phyloP scores from a whole-genome alignment of 1,140 invertebrate genomes.

The Panulirus ornatus region DNA sequence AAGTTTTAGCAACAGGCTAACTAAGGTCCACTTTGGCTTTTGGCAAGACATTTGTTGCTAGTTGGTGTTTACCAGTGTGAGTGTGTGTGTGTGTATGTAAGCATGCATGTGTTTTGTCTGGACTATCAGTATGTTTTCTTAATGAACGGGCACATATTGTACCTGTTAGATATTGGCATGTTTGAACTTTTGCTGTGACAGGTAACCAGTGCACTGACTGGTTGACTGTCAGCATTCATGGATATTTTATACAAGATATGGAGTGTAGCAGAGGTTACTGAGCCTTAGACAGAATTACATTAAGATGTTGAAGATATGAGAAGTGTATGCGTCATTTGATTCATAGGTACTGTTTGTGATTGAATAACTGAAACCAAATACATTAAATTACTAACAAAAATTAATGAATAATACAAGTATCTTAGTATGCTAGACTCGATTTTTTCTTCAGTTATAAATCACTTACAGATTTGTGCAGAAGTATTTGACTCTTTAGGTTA shows the following conservation, averaged over 20 bases:
- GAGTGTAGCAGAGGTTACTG: conserved; percentile 9
- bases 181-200: conserved; percentile 26
- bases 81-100: conserved; percentile 43
- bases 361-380: too few relatives aligned
- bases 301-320: neutral
- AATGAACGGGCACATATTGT: conserved; percentile 69
- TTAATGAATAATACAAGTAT: too few relatives aligned
- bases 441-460: too few relatives aligned
- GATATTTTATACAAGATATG: conserved; percentile 44
- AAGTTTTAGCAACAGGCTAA: neutral
- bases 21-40: conserved; percentile 11
- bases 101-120: conserved; percentile 37
- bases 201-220: conserved; percentile 21
- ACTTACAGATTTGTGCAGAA: too few relatives aligned
- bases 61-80: conserved; percentile 59
- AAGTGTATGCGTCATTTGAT: neutral
- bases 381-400: too few relatives aligned
- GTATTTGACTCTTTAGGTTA: too few relatives aligned
- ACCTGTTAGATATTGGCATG: conserved; percentile 62
- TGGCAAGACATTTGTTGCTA: conserved; percentile 45
- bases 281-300: neutral
- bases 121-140: conserved; percentile 66
- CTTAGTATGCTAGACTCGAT: too few relatives aligned
- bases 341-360: too few relatives aligned
- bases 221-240: conserved; percentile 17